A percentile compares a stretch with the other conserved stretches of the same genome.
Conservation (phyloP, 1,140 invertebrate genomes). For the Drosophila ironensis region DNA sequence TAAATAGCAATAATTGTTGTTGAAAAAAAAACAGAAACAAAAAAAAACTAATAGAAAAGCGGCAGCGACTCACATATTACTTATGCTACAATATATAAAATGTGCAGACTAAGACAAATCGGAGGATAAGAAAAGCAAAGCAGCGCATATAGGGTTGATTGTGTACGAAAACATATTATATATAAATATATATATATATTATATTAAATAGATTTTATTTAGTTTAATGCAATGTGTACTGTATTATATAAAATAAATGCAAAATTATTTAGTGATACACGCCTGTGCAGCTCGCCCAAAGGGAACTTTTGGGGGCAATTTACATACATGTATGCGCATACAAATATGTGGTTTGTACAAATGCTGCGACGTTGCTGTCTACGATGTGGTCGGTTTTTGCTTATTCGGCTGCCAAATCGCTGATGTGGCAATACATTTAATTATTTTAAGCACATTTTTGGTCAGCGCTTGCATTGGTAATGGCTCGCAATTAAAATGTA, state of each 20-base stretch:
- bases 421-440: conserved; percentile 38
- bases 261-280: conserved; percentile 75
- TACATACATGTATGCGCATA: neutral
- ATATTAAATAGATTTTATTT: conserved; percentile 73
- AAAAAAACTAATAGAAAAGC: conserved; percentile 41
- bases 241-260: conserved; percentile 80
- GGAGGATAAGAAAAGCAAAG: conserved; percentile 14
- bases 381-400: conserved; percentile 32
- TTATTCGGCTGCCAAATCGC: conserved; percentile 41
- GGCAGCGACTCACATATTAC: conserved; percentile 37
- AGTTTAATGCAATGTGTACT: conserved; percentile 78
- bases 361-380: neutral
- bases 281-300: too few relatives aligned
- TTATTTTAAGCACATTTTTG: conserved; percentile 41
- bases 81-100: conserved; percentile 38
- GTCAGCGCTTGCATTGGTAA: conserved; percentile 22
- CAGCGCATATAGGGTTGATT: conserved; percentile 55
- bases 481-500: conserved; percentile 41
- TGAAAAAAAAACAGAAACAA: conserved; percentile 34
- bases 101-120: conserved; percentile 42
- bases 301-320: too few relatives aligned
- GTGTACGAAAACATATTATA: conserved; percentile 62
- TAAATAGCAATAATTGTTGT: conserved; percentile 78
- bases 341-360: too few relatives aligned
- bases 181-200: conserved; percentile 65